Conservation (phyloP, 2,113 vertebrate species). For the Misgurnus mizolepis region DNA sequence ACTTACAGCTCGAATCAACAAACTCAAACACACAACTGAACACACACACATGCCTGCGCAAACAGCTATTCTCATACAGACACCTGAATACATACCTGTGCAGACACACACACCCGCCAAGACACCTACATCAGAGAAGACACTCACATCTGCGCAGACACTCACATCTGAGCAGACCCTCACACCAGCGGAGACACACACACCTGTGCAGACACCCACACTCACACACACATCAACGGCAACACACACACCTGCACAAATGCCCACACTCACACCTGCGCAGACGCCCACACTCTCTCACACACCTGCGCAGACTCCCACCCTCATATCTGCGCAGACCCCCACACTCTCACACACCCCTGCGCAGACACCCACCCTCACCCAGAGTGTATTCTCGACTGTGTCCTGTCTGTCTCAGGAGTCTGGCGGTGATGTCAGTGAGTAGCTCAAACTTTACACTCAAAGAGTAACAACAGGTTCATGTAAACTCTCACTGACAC, state of each 20-base stretch:
- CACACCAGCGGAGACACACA: not conserved
- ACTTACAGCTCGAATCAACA: not conserved
- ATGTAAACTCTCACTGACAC: not conserved
- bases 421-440: too few species aligned
- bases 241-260: too few species aligned
- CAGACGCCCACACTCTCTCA: not conserved
- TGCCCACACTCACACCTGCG: not conserved
- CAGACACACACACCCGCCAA: not conserved
- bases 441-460: not conserved
- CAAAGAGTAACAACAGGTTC: too few species aligned
- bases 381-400: not conserved
- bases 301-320: not conserved
- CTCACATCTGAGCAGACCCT: too few species aligned
- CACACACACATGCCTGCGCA: constrained; percentile 12
- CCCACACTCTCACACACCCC: not conserved
- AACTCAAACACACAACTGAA: not conserved
- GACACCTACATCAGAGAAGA: not conserved
- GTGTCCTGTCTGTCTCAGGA: too few species aligned
- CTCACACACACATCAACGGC: too few species aligned
- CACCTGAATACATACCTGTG: not conserved
- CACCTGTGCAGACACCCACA: not conserved
- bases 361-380: not conserved
- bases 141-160: too few species aligned
- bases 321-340: not conserved
- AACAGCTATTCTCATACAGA: not conserved